These are phyloP conservation scores for Metalampra italica DNA, from an alignment of 2,888 invertebrate species.

Conservation along the genomic window DNA sequence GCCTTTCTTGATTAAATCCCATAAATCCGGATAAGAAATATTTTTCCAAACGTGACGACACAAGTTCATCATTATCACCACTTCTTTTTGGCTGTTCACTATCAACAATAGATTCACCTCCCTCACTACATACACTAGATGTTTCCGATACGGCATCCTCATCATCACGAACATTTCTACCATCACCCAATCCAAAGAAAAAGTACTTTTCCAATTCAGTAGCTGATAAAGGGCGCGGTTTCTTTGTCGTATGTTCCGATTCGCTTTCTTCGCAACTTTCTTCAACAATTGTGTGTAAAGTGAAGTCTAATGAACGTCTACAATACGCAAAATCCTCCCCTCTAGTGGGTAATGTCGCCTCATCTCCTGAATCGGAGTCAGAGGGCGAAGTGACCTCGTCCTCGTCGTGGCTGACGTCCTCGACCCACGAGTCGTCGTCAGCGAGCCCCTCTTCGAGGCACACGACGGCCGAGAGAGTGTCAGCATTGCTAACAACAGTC, in stretches of 20 bases:
- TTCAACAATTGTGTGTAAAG: conserved; percentile 94
- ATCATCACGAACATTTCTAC: conserved; percentile 74
- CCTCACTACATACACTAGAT: conserved; percentile 91
- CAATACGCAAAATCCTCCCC: conserved; percentile 91
- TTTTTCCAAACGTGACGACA: conserved; percentile 91
- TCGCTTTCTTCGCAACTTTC: conserved; percentile 97
- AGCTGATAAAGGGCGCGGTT: conserved; percentile 84
- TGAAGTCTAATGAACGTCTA: conserved; percentile 90
- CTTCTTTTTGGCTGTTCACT: conserved; percentile 75
- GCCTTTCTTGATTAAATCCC: conserved; percentile 86
- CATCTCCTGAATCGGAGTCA: conserved; percentile 84
- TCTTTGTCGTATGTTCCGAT: conserved; percentile 82
- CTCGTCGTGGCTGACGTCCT: conserved; percentile 90
- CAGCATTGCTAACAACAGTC: conserved; percentile 83
- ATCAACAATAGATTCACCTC: conserved; percentile 84
- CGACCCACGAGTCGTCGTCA: conserved; percentile 95
- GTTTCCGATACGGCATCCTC: conserved; percentile 88
- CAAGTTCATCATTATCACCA: conserved; percentile 84
- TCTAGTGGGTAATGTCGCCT: conserved; percentile 83
- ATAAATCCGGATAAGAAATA: conserved; percentile 93
- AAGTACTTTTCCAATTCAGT: conserved; percentile 95
- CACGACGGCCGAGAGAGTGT: conserved; percentile 84
- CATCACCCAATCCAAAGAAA: conserved; percentile 91
- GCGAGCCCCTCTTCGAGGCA: conserved; percentile 92
- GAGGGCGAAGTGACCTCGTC: conserved; percentile 84